phyloP scores from a whole-genome alignment of 2,888 invertebrate genomes.

The Meteorus cinctellus region DNA sequence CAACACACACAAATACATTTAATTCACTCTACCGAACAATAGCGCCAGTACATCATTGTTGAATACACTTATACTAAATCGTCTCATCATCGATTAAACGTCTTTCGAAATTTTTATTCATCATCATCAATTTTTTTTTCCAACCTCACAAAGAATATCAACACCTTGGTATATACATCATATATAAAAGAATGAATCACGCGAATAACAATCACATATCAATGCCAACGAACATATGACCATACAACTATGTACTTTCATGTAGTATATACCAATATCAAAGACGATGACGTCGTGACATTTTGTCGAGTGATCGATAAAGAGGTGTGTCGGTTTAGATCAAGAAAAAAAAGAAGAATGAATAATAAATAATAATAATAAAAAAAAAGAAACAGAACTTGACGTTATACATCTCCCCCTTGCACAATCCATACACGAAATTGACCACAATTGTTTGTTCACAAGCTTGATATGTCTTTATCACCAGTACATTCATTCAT shows the following conservation, averaged over 20 bases:
- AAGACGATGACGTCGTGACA: background rate
- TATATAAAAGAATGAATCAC: constrained; percentile 3
- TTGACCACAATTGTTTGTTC: background rate
- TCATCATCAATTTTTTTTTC: background rate
- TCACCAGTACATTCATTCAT: background rate
- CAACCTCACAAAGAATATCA: background rate
- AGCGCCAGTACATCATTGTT: background rate
- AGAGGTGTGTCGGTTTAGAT: background rate
- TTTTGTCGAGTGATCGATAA: constrained; percentile 1
- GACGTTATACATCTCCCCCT: background rate
- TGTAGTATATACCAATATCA: background rate
- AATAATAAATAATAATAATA: background rate
- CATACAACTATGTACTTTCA: background rate
- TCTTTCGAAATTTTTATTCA: background rate
- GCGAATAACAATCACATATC: constrained; percentile 1
- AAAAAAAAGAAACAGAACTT: background rate
- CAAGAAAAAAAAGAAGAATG: background rate
- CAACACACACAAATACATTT: background rate
- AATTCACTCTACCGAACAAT: background rate
- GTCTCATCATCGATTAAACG: background rate
- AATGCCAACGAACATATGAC: background rate
- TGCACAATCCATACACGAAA: background rate
- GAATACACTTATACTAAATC: background rate
- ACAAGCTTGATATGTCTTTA: background rate
- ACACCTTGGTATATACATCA: background rate